Evolutionary conservation across 2,113 vertebrate genomes (phyloP), one percentile per base, ranked within the genome.

Genomic region (Chlorodrepanis virens): DNA sequence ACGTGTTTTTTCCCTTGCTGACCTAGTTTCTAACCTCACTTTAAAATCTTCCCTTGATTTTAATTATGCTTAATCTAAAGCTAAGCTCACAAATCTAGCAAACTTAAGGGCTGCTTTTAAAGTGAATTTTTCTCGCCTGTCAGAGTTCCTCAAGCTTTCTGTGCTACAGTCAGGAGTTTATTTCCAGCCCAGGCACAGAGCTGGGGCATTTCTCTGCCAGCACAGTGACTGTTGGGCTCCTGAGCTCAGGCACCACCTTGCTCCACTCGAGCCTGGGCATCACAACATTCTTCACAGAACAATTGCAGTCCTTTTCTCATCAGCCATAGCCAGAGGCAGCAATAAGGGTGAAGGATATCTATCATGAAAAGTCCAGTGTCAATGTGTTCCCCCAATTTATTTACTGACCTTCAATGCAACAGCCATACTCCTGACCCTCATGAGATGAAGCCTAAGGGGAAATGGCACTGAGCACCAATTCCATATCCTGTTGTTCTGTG

Each of bases 401-500:
- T 98, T 98, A 98, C 98, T 98, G 97, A 98, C 98, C 98, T 98
- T 98, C 98, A 98, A 98, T 97, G 96, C 96, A 95, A 94, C 97
- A 98, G 98, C 97, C 95, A 95, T 96, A 98, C 97, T 98, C 98
- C 97, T 99, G 98, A 99, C 99, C 98, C 99, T 98, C 98, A 98
- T 98, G 98, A 98, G 97, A 98, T 95, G 96, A 92, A 98, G 98
- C 99, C 98, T 97, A 94, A 97, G 98, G 98, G 98, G 97, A 98
- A 98, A 98, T 98, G 98, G 98, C 98, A 98, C 98, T 68, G 97
- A 98, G 98, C 97, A 98, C 98, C 97, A 97, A 98, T 98, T 98
- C 98, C 98, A 97, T 98, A 98, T 99, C 98, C 98, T 98, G 98
- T 98, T 98, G 98, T 99, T 99, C 98, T 97, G 97, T 98, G 97